These are phyloP conservation scores for Indicator indicator DNA, from an alignment of 2,113 vertebrate species.

Conservation along the genomic window DNA sequence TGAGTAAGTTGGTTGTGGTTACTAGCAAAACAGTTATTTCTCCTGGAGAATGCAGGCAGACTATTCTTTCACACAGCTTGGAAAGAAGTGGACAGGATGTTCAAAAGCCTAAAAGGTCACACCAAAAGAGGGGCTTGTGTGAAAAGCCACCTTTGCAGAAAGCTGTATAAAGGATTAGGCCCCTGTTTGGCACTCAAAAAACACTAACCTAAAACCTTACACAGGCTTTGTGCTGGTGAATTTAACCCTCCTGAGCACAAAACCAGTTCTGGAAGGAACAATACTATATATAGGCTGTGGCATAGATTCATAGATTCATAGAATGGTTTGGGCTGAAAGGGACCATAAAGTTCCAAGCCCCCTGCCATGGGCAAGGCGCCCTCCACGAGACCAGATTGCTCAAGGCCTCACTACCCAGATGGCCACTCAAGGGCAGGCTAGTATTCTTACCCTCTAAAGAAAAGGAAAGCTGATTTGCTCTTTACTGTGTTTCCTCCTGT, in stretches of 20 bases:
- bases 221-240: neutral
- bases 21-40: conserved; percentile 51
- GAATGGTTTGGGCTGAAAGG: too few species aligned
- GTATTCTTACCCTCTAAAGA: neutral
- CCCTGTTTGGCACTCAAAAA: neutral
- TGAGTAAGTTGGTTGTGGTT: conserved; percentile 58
- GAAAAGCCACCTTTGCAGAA: neutral
- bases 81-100: neutral
- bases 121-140: neutral
- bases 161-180: neutral
- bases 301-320: neutral
- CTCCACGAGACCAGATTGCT: too few species aligned
- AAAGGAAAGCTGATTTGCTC: neutral
- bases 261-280: neutral
- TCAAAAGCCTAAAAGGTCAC: conserved; percentile 4
- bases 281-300: neutral
- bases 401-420: neutral
- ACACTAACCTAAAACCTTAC: fast-evolving
- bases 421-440: neutral
- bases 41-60: neutral
- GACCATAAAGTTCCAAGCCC: too few species aligned
- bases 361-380: too few species aligned
- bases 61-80: neutral
- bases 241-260: neutral
- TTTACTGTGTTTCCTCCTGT: neutral